Evolutionary conservation across 2,797 vertebrate genomes (phyloP).

Genomic region (Podargus strigoides): DNA sequence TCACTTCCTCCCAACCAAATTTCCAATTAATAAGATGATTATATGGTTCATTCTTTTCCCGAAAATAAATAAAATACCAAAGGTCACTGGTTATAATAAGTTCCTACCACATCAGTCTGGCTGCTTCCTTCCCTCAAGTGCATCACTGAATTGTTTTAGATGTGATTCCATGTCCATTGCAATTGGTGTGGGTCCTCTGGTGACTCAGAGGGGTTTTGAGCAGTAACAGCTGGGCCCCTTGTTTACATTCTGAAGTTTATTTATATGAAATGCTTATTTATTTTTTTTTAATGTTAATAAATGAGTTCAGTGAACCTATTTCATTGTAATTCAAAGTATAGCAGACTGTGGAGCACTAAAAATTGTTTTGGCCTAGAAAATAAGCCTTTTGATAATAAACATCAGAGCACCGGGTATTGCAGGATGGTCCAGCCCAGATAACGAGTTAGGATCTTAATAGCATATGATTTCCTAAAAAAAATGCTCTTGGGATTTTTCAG

Average conservation of each 20-base stretch:
- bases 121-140: neutral
- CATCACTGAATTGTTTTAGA: neutral
- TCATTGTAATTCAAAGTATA: neutral
- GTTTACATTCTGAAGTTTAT: neutral
- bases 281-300: neutral
- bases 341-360: neutral
- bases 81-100: neutral
- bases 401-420: neutral
- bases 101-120: neutral
- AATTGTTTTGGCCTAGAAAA: constrained; percentile 4
- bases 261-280: neutral
- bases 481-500: neutral
- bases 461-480: neutral
- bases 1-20: neutral
- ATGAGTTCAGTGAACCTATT: neutral
- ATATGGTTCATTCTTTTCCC: neutral
- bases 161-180: neutral
- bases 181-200: neutral
- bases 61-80: neutral
- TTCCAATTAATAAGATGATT: neutral
- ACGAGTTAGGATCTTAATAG: neutral
- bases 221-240: neutral
- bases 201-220: neutral
- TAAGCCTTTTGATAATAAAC: neutral
- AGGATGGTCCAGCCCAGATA: neutral